Base-by-base conservation (phyloP, 2,888 invertebrate genomes). In the Spicauda simplicius region DNA sequence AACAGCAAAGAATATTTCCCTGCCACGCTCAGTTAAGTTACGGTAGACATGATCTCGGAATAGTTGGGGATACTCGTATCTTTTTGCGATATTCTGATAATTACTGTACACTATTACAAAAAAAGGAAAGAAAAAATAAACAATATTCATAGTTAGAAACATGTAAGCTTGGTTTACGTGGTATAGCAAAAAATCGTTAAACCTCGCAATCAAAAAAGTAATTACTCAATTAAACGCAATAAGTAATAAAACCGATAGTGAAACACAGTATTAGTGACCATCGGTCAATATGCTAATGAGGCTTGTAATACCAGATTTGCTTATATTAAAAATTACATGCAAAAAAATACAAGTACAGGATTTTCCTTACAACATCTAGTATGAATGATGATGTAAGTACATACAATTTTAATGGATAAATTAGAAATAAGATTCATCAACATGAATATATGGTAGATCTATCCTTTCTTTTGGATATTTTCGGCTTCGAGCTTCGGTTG, bases 21-120 rank as follows among this genome's bases (percentile, higher is more conserved):
- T 77, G 4, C 77, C 86, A 0, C 72, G 84, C 2, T 82, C 73
- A 57, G 76, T 81, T 62, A 88, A 74, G 10, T 76, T 73, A 2
- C 70, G 71, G 53, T 74, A 84, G 5, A 83, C 74, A 62, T 85
- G 73, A 41, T 87, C 81, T 62, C 75, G 80, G 63, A 73, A 87
- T 18, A 77, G 76, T 48, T 48, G 53, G 0, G 80, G 78, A 72
- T 83, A 86, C 1, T 57, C 14, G 67, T 69, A 76, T 69, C 63
- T 70, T 14, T 55, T 58, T 48, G 45, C 14, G 25, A 45, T 20
- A 54, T 59, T 25, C 5, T 2, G 37, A 37, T 41, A 2, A 19
- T 54, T 11, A 20, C 66, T 56, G 30, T 33, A 19, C 0, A 30
- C 50, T 16, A 61, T 50, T 25, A 61, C 6, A 37, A 59, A 48